Evolutionary conservation across 2,797 vertebrate genomes (phyloP), one percentile per base, ranked within the genome.

Genomic region (Diglossa cyanea): DNA sequence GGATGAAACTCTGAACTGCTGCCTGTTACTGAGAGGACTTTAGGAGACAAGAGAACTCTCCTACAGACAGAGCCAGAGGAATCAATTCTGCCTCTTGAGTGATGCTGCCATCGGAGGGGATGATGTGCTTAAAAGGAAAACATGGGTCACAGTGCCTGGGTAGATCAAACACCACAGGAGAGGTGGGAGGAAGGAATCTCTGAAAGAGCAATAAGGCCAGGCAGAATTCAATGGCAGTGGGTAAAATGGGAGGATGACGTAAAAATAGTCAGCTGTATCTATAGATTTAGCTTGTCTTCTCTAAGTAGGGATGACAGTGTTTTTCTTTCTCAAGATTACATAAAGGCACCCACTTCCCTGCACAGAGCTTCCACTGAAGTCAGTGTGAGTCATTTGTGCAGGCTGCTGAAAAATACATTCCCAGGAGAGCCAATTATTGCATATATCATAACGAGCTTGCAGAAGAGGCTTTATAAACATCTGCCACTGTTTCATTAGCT

Each of bases 391-490:
- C 94, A 96, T 72, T 78, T 51, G 35, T 65, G 55, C 75, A 50
- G 75, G 28, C 86, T 90, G 73, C 79, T 78, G 86, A 76, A 75
- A 94, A 70, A 28, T 35, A 53, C 40, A 37, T 72, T 55, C 87
- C 66, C 91, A 91, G 51, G 81, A 90, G 95, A 95, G 51, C 70
- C 93, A 90, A 94, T 96, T 94, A 96, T 80, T 94, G 72, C 85
- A 77, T 75, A 26, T 75, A 87, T 85, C 67, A 61, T 77, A 89
- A 89, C 0, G 1, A 93, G 63, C 71, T 92, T 77, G 65, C 80
- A 82, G 61, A 95, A 76, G 53, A 76, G 60, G 40, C 66, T 95
- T 80, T 93, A 89, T 85, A 86, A 95, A 95, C 91, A 93, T 85
- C 87, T 94, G 91, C 60, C 70, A 73, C 75, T 62, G 57, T 62